Conservation (phyloP, 2,113 vertebrate species). For the Xenotilapia caudafasciata region DNA sequence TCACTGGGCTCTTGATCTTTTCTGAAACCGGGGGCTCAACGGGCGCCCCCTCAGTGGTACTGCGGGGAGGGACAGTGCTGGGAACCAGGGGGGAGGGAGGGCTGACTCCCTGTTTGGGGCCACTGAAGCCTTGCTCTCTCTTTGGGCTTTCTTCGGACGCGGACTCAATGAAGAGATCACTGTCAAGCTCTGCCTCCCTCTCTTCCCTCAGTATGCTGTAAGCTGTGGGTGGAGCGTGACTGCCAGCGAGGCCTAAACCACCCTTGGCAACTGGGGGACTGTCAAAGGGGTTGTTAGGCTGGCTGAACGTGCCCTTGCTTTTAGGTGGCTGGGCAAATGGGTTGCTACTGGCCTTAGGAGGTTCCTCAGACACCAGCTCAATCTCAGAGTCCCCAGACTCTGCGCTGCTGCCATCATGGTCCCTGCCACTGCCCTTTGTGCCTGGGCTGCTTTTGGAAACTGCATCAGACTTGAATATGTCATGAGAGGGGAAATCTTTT, state of each 20-base stretch:
- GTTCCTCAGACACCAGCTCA: conserved; percentile 90
- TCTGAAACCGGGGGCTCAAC: conserved; percentile 51
- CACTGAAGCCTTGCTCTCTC: conserved; percentile 84
- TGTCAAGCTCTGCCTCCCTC: conserved; percentile 94
- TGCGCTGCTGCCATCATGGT: conserved; percentile 83
- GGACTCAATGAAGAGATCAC: conserved; percentile 93
- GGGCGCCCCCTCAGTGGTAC: neutral
- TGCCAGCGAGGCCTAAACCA: conserved; percentile 78
- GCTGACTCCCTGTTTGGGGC: conserved; percentile 67
- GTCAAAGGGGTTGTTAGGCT: conserved; percentile 75
- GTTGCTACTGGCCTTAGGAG: conserved; percentile 58
- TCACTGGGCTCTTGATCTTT: conserved; percentile 66
- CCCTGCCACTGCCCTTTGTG: conserved; percentile 57
- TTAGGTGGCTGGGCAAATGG: conserved; percentile 74
- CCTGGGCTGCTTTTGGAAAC: conserved; percentile 31
- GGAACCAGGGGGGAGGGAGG: conserved; percentile 45
- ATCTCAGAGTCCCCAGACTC: conserved; percentile 96
- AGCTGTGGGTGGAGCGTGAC: conserved; percentile 77
- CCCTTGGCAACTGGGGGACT: conserved; percentile 71
- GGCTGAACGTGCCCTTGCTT: conserved; percentile 77
- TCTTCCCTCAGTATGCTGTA: conserved; percentile 97
- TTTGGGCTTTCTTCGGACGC: conserved; percentile 97
- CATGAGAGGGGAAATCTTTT: conserved; percentile 63
- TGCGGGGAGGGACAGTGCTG: conserved; percentile 11
- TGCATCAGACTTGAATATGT: conserved; percentile 56